Base-by-base conservation (phyloP, 2,888 invertebrate genomes). In the Branchipolynoe longqiensis region DNA sequence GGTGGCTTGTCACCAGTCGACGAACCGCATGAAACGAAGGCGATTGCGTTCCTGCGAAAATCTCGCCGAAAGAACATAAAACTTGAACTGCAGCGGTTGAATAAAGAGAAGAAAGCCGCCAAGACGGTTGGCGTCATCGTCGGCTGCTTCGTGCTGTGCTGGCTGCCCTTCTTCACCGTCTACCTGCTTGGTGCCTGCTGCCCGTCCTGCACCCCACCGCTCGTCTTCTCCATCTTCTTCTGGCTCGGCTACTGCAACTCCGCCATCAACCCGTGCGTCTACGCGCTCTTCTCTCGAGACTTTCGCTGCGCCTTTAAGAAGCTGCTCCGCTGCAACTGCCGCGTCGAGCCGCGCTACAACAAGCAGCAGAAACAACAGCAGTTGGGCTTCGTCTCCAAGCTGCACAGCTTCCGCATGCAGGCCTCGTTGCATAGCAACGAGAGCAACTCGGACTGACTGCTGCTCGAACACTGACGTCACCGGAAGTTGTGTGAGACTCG, bases 211-310 rank as follows among this genome's bases (percentile, higher is more conserved):
- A 97, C 98, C 58, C 96, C 97, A 88, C 96, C 97, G 88, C 73
- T 97, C 85, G 95, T 98, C 85, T 98, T 98, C 95, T 97, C 97
- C 18, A 95, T 98, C 40, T 95, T 98, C 31, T 98, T 99, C 94
- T 99, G 99, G 98, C 95, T 99, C 88, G 99, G 99, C 0, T 99
- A 99, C 94, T 98, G 98, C 94, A 99, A 99, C 94, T 98, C 98
- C 0, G 98, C 98, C 3, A 96, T 98, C 89, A 99, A 98, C 93
- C 98, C 98, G 0, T 96, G 97, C 93, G 98, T 98, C 88, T 98
- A 98, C 94, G 98, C 98, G 4, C 95, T 98, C 86, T 98, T 98
- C 94, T 98, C 98, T 82, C 97, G 97, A 94, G 98, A 98, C 94
- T 98, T 98, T 94, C 96, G 98, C 87, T 97, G 97, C 92, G 98